Evolutionary conservation across 1,140 invertebrate species (phyloP), one percentile per base, ranked within the genome.

Genomic region (Ips typographus): DNA sequence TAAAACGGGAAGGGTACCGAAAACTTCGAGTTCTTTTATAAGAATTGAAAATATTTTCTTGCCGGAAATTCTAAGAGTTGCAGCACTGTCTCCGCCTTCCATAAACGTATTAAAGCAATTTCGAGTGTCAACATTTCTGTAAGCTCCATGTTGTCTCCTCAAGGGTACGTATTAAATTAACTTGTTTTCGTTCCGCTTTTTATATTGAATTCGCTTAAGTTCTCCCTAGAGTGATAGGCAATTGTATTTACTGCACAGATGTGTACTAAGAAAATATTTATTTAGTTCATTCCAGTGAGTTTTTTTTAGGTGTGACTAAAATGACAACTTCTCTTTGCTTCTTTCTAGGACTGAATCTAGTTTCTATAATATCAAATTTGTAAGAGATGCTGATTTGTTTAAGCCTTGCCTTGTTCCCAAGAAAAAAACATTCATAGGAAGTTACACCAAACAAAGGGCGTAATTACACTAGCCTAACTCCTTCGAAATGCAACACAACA

Each of bases 331-430:
- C 22, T 22, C 22, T 22, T 22, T 22, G 22, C 22, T 22, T 22
- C 22, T 22, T 22, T 22, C 22, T 22, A 22, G 22, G 22, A 22
- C 22, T 22, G 22, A 22, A 22, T 22, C 22, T 22, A 22, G 22
- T 22, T 22, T 22, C 0, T 22, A 22, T 44, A 40, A 42, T 56
- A 67, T 67, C 43, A 59, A 67, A 67, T 67, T 67, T 67, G 59
- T 58, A 67, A 67, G 65, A 67, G 56, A 56, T 67, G 65, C 65
- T 67, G 41, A 22, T 22, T 49, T 49, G 6, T 22, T 49, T 49
- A 49, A 49, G 44, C 44, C 22, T 49, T 49, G 22, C 0, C 22
- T 22, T 22, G 22, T 0, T 22, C 22, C 22, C 22, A 22, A 22
- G 22, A 22, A 22, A 22, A 22, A 22, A 22, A 22, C 22, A 22